phyloP scores from a whole-genome alignment of 2,797 vertebrate genomes.

The Siniperca obscura region DNA sequence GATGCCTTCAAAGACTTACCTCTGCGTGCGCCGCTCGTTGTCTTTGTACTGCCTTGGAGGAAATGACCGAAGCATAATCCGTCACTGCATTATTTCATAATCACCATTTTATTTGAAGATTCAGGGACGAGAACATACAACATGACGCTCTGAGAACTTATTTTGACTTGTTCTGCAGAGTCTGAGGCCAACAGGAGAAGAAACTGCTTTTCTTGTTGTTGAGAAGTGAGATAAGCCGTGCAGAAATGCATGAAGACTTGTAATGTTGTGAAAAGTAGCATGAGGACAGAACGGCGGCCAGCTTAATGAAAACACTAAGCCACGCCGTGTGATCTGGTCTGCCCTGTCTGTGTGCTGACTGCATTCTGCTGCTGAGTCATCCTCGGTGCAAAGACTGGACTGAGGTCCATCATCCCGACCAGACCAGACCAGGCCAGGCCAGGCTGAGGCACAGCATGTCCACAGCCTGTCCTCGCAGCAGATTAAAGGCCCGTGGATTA shows the following conservation, averaged over 20 bases:
- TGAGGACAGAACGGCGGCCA: neutral
- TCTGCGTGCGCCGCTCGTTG: too few relatives aligned
- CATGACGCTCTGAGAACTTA: neutral
- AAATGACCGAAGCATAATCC: neutral
- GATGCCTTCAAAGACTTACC: too few relatives aligned
- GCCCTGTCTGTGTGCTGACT: neutral
- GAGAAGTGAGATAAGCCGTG: too few relatives aligned
- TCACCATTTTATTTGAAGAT: neutral
- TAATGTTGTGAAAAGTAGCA: neutral
- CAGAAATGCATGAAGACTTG: neutral
- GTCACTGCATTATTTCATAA: neutral
- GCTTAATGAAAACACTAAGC: too few relatives aligned
- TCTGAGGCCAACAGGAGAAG: neutral
- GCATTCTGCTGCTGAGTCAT: constrained; percentile 38
- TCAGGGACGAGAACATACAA: neutral
- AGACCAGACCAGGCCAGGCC: neutral
- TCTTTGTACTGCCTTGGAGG: too few relatives aligned
- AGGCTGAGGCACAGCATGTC: constrained; percentile 8
- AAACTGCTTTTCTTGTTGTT: neutral
- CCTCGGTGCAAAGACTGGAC: constrained; percentile 14
- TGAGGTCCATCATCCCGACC: neutral
- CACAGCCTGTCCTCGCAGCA: constrained; percentile 50
- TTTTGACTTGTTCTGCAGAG: neutral
- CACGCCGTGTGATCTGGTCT: neutral
- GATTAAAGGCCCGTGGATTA: constrained; percentile 66